Percentiles rank a stretch among this genome's conserved stretches.
Conservation (phyloP, 2,113 vertebrate genomes). For the Petrocephalus zakoni region DNA sequence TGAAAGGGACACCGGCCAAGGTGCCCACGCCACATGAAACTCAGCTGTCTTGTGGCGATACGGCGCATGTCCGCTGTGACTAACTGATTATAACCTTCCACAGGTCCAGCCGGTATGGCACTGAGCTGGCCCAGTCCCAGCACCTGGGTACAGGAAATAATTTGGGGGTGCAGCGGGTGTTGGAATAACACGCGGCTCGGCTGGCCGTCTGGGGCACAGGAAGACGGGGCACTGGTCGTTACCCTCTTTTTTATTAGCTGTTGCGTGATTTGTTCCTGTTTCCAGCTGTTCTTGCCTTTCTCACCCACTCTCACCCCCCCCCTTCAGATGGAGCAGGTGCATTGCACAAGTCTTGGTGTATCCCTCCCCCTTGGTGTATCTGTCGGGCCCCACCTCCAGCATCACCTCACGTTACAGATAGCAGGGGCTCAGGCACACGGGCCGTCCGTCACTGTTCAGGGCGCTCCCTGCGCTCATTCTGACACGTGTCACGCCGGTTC, state of each 20-base stretch:
- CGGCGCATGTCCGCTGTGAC: not conserved
- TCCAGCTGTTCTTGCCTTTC: constrained; percentile 77
- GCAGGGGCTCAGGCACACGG: constrained; percentile 88
- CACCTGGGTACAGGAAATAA: constrained; percentile 61
- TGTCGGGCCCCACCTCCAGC: not conserved
- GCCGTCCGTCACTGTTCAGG: constrained; percentile 91
- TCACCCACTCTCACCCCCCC: constrained; percentile 48
- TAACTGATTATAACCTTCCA: not conserved
- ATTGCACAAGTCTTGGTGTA: constrained; percentile 72
- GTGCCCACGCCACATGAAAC: not conserved
- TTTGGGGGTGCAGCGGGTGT: constrained; percentile 76
- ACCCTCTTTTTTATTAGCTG: constrained; percentile 94
- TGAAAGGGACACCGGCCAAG: not conserved
- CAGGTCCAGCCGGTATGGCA: not conserved
- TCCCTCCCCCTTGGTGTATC: no score
- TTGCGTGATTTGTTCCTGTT: constrained; percentile 90
- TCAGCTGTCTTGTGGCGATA: not conserved
- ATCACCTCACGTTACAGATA: constrained; percentile 91
- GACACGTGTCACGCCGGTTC: constrained; percentile 37
- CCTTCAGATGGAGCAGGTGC: constrained; percentile 89
- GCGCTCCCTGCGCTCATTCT: constrained; percentile 55
- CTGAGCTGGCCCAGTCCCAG: not conserved
- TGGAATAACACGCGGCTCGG: constrained; percentile 94
- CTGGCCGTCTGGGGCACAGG: constrained; percentile 87
- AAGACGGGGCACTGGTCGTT: constrained; percentile 64